Percentiles rank a stretch among this genome's conserved stretches.
Evolutionary conservation across 2,797 vertebrate species (phyloP).

Genomic region (Mormyrops boulengeri): DNA sequence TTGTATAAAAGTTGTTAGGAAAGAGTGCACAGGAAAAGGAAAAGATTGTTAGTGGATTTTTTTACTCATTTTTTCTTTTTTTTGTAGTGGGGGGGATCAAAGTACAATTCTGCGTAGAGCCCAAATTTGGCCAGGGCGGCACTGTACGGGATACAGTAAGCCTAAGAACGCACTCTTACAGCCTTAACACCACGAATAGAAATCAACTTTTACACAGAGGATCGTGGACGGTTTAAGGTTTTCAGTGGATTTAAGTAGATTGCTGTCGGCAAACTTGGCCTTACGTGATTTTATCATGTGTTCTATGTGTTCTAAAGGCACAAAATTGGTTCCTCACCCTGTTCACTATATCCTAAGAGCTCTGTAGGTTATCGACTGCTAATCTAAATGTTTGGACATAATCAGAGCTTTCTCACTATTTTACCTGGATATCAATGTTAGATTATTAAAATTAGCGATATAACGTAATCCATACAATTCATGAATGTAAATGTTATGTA

Average conservation of each 20-base stretch:
- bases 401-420: neutral
- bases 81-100: too few species aligned
- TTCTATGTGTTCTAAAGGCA: neutral
- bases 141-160: too few species aligned
- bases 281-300: neutral
- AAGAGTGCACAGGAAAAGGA: too few species aligned
- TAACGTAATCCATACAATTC: neutral
- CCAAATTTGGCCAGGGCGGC: too few species aligned
- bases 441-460: neutral
- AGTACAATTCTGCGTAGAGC: too few species aligned
- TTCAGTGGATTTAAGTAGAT: neutral
- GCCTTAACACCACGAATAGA: neutral
- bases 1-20: too few species aligned
- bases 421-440: neutral
- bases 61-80: too few species aligned
- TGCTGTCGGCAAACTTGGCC: neutral
- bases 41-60: too few species aligned
- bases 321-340: neutral
- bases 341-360: neutral
- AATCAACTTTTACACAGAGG: neutral
- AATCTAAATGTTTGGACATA: neutral
- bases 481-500: neutral
- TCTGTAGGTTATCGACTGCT: neutral
- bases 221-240: neutral
- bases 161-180: neutral